Evolutionary conservation across 2,888 invertebrate species (phyloP).

Genomic region (Allophyes oxyacanthae): DNA sequence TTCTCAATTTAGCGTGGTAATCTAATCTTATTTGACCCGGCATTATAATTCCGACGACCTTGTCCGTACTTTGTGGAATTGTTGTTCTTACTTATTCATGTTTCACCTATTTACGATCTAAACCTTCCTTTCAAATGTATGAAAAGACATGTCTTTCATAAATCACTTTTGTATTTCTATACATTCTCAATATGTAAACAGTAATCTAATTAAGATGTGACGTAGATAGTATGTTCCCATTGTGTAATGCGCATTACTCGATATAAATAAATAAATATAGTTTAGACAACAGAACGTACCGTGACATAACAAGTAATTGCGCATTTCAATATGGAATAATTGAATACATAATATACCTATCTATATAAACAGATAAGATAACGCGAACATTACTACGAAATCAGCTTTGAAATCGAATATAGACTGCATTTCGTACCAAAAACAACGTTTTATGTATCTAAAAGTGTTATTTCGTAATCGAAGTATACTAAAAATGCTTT

Average conservation of each 20-base stretch:
- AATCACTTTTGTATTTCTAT: constrained; percentile 13
- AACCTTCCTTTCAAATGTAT: neutral
- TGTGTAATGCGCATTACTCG: constrained; percentile 33
- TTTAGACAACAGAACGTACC: constrained; percentile 22
- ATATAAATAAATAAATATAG: constrained; percentile 32
- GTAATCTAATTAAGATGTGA: constrained; percentile 44
- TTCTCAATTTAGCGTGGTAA: constrained; percentile 50
- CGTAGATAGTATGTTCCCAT: constrained; percentile 20
- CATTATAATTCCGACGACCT: constrained; percentile 46
- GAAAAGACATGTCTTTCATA: constrained; percentile 1
- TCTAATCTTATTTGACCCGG: constrained; percentile 57
- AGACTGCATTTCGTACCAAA: constrained; percentile 8
- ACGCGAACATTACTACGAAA: constrained; percentile 21
- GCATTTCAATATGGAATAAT: constrained; percentile 65
- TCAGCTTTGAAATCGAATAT: constrained; percentile 20
- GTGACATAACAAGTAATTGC: constrained; percentile 62
- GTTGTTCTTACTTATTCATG: constrained; percentile 24
- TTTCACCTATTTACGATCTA: constrained; percentile 7
- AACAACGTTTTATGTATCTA: neutral
- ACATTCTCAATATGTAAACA: constrained; percentile 21
- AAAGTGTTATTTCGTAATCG: constrained; percentile 19
- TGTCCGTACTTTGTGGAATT: constrained; percentile 9
- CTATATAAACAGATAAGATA: constrained; percentile 70
- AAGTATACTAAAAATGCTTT: constrained; percentile 22
- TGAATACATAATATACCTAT: constrained; percentile 66